Evolutionary conservation across 2,113 vertebrate species (phyloP), one percentile per base, ranked within the genome.

Genomic region (Neolamprologus modestus): DNA sequence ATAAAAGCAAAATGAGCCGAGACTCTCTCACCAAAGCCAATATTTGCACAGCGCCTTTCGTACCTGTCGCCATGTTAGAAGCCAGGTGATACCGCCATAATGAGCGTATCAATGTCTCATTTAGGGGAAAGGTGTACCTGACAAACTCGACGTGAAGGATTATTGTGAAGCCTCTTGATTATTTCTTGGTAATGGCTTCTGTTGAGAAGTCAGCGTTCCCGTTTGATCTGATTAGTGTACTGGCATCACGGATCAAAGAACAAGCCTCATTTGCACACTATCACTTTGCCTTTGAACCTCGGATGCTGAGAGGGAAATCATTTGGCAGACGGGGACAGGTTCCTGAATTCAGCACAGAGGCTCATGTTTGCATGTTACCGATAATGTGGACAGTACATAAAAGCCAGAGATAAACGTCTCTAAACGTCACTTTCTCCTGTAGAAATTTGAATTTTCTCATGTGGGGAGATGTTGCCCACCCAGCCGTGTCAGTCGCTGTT

Each of bases 161-260:
- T 45, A 85, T 52, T 19, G 52, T 17, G 31, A 86, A 54, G 24
- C 81, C 24, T 45, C 55, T 68, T 45, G n/a, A 6, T 37, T 52
- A 78, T 86, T 21, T 66, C 63, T 68, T 14, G 50, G 55, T 92
- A 82, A 71, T 80, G 84, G 84, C 55, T 33, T 81, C 61, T 82
- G 83, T 73, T 54, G 53, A 89, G 82, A 84, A 89, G 52, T 88
- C 86, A 73, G 89, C 3, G 9, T 45, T 90, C 87, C 90, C 81
- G 57, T 92, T 93, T 91, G 83, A 93, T 91, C 83, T 82, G 90
- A 90, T 92, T 88, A 88, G 63, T 6, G 57, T 2, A 50, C 55
- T 61, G 91, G 87, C 63, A 68, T 35, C 81, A 10, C 28, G 73
- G 89, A 94, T 95, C 92, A 95, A 92, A 94, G 89, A 85, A 57